Percentiles rank a stretch among this genome's conserved stretches.
These are phyloP conservation scores for Argya squamiceps DNA, from an alignment of 2,797 vertebrate genomes.

Conservation along the genomic window DNA sequence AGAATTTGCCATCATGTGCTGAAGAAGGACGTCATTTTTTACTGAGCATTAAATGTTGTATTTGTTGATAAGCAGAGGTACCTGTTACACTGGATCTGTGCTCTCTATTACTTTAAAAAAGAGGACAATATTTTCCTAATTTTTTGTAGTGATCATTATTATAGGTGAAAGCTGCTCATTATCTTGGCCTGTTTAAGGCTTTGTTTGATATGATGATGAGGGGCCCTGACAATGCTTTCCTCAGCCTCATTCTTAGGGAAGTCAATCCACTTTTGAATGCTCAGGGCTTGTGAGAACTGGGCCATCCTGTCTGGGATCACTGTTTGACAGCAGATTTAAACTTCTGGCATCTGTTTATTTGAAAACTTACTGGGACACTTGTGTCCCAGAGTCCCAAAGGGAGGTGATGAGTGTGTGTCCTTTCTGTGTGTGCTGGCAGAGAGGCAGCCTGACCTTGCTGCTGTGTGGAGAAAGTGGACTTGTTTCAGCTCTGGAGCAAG, in stretches of 20 bases:
- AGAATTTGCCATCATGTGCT: not conserved
- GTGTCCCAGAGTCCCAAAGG: not conserved
- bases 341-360: not conserved
- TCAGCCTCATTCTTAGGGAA: not conserved
- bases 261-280: not conserved
- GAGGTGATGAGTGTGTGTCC: not conserved
- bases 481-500: constrained; percentile 95
- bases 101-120: not conserved
- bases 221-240: not conserved
- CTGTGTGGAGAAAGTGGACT: constrained; percentile 96
- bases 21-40: not conserved
- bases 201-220: not conserved
- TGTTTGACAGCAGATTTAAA: not conserved
- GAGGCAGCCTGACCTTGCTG: constrained; percentile 94
- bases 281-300: not conserved
- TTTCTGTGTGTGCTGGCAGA: constrained; percentile 78
- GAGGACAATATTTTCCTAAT: not conserved
- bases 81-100: not conserved
- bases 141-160: not conserved
- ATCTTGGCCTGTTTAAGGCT: not conserved
- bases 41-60: not conserved
- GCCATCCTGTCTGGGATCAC: not conserved
- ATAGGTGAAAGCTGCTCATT: not conserved
- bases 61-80: not conserved
- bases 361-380: not conserved